Conservation (phyloP, 2,113 vertebrate species). For the Hippocampus comes region DNA sequence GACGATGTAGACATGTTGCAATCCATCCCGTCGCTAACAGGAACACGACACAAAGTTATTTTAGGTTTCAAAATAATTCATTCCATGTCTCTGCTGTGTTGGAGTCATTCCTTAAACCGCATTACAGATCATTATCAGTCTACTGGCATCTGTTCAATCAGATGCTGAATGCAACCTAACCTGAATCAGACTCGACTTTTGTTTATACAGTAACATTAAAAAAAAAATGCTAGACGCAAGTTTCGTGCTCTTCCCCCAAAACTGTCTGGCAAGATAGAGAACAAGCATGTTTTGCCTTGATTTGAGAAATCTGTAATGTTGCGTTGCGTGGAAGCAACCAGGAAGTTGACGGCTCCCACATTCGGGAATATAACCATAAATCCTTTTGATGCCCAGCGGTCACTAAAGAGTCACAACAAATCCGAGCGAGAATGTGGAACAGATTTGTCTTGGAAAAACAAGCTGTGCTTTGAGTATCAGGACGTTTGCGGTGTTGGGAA, state of each 20-base stretch:
- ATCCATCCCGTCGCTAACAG: not conserved
- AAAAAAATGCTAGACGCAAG: no score
- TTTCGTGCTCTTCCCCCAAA: no score
- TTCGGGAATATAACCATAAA: not conserved
- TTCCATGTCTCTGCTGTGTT: not conserved
- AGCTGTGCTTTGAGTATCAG: slow-evolving; percentile 45
- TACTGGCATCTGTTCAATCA: not conserved
- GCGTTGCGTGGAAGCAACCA: not conserved
- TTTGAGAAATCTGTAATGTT: not conserved
- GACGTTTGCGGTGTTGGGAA: slow-evolving; percentile 9
- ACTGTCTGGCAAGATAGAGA: not conserved
- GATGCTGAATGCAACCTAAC: not conserved
- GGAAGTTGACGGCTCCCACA: not conserved
- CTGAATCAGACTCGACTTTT: not conserved
- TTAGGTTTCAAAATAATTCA: slow-evolving; percentile 1
- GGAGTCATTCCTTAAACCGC: not conserved
- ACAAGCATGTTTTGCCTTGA: not conserved
- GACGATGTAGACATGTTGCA: not conserved
- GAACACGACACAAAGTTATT: not conserved
- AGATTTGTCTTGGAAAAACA: slow-evolving; percentile 47
- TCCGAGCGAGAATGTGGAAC: slow-evolving; percentile 23
- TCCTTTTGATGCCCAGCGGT: slow-evolving; percentile 3
- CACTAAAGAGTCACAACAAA: slow-evolving; percentile 5
- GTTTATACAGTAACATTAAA: no score
- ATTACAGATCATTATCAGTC: slow-evolving; percentile 1